phyloP scores from a whole-genome alignment of 2,113 vertebrate species.

The Oenanthe oenanthe region DNA sequence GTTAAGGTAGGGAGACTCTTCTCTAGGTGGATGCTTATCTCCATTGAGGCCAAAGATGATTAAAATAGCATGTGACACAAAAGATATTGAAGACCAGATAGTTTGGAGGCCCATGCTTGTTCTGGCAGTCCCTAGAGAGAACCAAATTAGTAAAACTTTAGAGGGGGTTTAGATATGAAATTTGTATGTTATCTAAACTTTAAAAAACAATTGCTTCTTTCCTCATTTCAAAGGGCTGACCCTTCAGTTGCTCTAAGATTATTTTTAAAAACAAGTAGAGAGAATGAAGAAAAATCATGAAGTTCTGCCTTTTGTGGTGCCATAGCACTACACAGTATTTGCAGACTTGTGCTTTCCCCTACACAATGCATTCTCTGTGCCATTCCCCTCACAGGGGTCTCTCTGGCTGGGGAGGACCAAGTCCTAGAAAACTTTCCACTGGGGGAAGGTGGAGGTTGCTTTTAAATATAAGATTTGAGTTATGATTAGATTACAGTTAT shows the following conservation, averaged over 20 bases:
- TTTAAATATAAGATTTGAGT: not conserved
- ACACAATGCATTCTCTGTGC: not conserved
- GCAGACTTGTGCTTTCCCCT: not conserved
- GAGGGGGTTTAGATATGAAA: not conserved
- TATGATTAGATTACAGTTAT: not conserved
- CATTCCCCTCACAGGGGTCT: not conserved
- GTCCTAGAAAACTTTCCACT: not conserved
- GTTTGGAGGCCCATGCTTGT: rapidly evolving
- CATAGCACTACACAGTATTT: not conserved
- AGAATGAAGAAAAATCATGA: not conserved
- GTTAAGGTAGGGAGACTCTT: not conserved
- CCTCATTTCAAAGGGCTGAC: not conserved
- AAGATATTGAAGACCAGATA: not conserved
- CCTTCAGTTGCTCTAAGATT: not conserved
- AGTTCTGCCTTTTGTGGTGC: not conserved
- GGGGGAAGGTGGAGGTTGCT: not conserved
- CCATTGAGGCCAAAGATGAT: not conserved
- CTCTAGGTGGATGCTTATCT: not conserved
- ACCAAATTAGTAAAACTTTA: not conserved
- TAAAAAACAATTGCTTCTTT: not conserved
- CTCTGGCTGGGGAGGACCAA: not conserved
- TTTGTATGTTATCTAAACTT: not conserved
- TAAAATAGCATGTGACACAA: not conserved
- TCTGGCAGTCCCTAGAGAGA: not conserved
- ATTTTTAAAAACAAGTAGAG: not conserved